Evolutionary conservation across 2,113 vertebrate species (phyloP).

Genomic region (Microtus ochrogaster): DNA sequence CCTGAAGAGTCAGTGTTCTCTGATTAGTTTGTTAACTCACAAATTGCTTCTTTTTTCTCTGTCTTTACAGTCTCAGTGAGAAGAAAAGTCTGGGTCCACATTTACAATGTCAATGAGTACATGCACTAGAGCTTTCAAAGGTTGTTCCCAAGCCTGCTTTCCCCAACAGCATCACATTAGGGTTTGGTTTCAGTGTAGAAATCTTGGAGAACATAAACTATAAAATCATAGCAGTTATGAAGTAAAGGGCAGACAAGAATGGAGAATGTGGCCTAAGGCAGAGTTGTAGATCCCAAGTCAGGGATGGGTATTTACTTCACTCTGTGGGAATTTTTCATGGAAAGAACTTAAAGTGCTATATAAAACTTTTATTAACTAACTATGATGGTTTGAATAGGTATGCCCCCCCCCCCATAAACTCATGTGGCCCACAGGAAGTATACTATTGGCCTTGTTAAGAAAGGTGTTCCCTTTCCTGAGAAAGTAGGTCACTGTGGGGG

Average conservation of each 20-base stretch:
- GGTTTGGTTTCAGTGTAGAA: neutral
- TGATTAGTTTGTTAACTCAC: neutral
- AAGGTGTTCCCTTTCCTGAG: neutral
- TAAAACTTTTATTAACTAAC: neutral
- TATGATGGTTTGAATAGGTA: neutral
- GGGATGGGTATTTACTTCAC: neutral
- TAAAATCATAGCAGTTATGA: neutral
- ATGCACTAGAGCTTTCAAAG: neutral
- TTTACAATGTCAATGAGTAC: neutral
- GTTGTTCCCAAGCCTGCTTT: fast-evolving
- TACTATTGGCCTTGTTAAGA: neutral
- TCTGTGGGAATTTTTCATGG: neutral
- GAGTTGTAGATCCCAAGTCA: neutral
- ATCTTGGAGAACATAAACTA: neutral
- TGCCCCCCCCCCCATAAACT: neutral
- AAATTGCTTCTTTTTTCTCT: neutral
- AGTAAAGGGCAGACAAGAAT: neutral
- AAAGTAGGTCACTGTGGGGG: neutral
- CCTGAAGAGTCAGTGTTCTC: neutral
- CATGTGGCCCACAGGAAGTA: neutral
- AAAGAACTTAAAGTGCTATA: neutral
- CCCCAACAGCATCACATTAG: neutral
- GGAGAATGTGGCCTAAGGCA: neutral
- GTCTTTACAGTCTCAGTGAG: neutral
- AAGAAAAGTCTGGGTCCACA: neutral